Evolutionary conservation across 2,888 invertebrate species (phyloP).

Genomic region (Mayetiola destructor): DNA sequence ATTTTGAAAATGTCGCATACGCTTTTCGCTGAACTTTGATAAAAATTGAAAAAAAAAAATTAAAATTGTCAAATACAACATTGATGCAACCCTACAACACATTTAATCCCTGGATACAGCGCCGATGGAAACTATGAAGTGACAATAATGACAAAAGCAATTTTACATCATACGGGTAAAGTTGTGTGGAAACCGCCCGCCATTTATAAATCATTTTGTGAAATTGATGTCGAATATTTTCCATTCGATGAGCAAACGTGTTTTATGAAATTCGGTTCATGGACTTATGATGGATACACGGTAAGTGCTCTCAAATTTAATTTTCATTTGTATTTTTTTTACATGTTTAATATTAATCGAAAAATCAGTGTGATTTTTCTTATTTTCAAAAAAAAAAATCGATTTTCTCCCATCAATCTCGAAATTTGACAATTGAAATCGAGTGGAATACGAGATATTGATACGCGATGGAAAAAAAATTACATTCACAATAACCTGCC

Average conservation of each 20-base stretch:
- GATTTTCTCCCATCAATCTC: no score
- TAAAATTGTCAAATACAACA: not conserved
- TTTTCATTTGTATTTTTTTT: no score
- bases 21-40: not conserved
- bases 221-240: constrained; percentile 89
- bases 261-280: constrained; percentile 83
- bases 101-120: constrained; percentile 38
- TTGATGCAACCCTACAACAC: not conserved
- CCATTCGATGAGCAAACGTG: constrained; percentile 91
- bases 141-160: constrained; percentile 95
- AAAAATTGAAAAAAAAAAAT: not conserved
- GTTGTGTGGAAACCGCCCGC: constrained; percentile 97
- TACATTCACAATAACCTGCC: no score
- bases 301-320: no score
- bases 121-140: constrained; percentile 97
- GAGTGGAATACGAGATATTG: no score
- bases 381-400: no score
- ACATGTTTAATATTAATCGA: no score
- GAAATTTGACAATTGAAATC: no score
- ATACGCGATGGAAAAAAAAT: no score
- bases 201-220: constrained; percentile 95
- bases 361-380: no score
- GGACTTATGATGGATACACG: constrained; percentile 91
- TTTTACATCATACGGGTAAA: constrained; percentile 81
- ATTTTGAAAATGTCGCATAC: not conserved